Evolutionary conservation across 2,888 invertebrate genomes (phyloP).

Genomic region (Dichetophora obliterata): DNA sequence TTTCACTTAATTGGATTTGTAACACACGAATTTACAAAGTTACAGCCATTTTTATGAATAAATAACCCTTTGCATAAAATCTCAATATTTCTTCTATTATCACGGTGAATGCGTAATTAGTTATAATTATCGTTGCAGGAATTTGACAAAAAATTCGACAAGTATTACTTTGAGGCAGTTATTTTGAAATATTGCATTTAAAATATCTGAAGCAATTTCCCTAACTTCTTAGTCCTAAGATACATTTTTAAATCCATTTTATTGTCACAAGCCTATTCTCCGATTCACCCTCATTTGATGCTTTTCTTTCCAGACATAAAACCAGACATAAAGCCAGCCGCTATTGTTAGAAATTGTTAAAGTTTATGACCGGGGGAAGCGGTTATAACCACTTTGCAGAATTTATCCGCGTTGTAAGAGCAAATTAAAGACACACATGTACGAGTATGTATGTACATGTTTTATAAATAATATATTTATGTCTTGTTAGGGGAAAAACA

Average conservation of each 20-base stretch:
- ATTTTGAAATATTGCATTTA: too few relatives aligned
- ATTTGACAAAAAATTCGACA: too few relatives aligned
- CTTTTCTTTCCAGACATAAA: constrained; percentile 3
- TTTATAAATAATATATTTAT: neutral
- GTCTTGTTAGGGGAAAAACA: too few relatives aligned
- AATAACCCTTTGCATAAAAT: neutral
- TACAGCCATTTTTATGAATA: constrained; percentile 39
- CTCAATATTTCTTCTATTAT: too few relatives aligned
- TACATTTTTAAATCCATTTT: too few relatives aligned
- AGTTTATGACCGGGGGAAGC: neutral
- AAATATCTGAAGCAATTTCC: too few relatives aligned
- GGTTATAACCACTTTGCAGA: constrained; percentile 30
- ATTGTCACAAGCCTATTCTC: neutral
- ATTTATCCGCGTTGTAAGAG: constrained; percentile 24
- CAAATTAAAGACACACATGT: constrained; percentile 1
- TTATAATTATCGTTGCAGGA: too few relatives aligned
- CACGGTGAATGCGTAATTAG: too few relatives aligned
- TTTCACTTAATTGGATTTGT: constrained; percentile 63
- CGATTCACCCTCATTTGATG: neutral
- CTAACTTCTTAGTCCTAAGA: too few relatives aligned
- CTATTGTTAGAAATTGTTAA: constrained; percentile 20
- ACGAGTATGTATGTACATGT: neutral
- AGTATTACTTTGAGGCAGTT: too few relatives aligned
- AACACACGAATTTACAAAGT: constrained; percentile 41
- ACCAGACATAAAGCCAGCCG: constrained; percentile 15